Evolutionary conservation across 2,113 vertebrate genomes (phyloP).

Genomic region (Zosterops pallidus): DNA sequence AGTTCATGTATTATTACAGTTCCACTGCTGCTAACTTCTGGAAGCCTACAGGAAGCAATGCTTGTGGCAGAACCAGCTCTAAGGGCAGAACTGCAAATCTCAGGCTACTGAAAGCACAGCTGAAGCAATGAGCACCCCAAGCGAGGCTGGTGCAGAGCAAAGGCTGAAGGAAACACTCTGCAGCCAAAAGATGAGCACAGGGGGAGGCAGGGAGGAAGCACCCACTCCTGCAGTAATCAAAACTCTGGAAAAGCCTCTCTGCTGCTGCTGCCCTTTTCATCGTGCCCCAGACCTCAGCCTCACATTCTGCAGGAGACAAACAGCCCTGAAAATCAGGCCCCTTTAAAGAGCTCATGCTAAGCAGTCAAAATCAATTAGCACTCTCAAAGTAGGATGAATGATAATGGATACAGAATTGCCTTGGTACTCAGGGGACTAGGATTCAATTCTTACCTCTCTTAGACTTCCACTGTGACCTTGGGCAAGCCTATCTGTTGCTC

Average conservation of each 20-base stretch:
- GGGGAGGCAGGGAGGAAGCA: background rate
- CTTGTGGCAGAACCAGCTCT: background rate
- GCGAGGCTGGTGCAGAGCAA: background rate
- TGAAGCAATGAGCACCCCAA: background rate
- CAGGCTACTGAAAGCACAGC: background rate
- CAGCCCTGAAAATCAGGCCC: constrained; percentile 32
- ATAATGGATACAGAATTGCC: constrained; percentile 51
- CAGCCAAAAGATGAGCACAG: background rate
- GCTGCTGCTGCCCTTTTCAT: constrained; percentile 33
- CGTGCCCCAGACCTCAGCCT: constrained; percentile 10
- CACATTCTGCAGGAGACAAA: constrained; percentile 46
- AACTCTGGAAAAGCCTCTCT: background rate
- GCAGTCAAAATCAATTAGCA: constrained; percentile 67
- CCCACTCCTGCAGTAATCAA: background rate
- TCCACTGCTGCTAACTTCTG: background rate
- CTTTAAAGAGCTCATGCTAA: constrained; percentile 64
- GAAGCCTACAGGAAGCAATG: background rate
- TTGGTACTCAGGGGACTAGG: constrained; percentile 19
- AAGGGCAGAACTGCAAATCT: background rate
- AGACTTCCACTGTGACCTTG: constrained; percentile 54
- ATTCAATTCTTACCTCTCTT: constrained; percentile 44
- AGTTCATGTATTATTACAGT: background rate
- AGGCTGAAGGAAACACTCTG: background rate
- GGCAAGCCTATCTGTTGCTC: constrained; percentile 44
- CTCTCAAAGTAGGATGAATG: constrained; percentile 61